Conservation (phyloP, 2,113 vertebrate species). For the Panthera uncia region DNA sequence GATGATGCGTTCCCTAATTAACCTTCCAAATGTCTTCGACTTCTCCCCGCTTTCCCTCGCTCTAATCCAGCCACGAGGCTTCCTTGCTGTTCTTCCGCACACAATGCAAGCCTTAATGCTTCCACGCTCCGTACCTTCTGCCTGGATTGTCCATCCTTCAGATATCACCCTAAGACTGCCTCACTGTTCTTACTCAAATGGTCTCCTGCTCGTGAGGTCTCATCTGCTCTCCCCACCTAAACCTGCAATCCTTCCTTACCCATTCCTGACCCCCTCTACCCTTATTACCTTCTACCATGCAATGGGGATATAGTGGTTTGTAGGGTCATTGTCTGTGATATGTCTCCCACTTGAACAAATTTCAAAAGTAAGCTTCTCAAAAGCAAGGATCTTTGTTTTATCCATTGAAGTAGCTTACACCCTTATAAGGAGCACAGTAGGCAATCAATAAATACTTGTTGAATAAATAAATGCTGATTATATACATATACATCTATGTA, state of each 20-base stretch:
- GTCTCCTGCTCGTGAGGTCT: not conserved
- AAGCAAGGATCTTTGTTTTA: not conserved
- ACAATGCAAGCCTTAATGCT: not conserved
- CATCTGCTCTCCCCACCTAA: not conserved
- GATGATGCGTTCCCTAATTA: not conserved
- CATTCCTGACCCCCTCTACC: not conserved
- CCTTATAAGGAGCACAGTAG: not conserved
- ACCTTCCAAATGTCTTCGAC: not conserved
- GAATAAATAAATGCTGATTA: not conserved
- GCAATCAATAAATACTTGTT: not conserved
- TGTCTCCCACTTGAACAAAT: not conserved
- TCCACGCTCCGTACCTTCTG: not conserved
- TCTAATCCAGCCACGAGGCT: not conserved
- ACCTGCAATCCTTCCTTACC: not conserved
- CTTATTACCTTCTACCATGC: not conserved
- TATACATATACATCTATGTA: not conserved
- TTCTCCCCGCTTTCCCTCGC: not conserved
- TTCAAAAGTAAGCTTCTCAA: not conserved
- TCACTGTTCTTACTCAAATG: not conserved
- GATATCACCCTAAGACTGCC: not conserved
- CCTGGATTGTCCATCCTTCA: not conserved
- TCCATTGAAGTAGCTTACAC: not conserved
- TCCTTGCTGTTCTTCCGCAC: not conserved
- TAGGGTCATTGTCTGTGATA: not conserved
- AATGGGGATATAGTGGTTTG: not conserved